Evolutionary conservation across 2,888 invertebrate genomes (phyloP).

Genomic region (Ommatoiulus sabulosus): DNA sequence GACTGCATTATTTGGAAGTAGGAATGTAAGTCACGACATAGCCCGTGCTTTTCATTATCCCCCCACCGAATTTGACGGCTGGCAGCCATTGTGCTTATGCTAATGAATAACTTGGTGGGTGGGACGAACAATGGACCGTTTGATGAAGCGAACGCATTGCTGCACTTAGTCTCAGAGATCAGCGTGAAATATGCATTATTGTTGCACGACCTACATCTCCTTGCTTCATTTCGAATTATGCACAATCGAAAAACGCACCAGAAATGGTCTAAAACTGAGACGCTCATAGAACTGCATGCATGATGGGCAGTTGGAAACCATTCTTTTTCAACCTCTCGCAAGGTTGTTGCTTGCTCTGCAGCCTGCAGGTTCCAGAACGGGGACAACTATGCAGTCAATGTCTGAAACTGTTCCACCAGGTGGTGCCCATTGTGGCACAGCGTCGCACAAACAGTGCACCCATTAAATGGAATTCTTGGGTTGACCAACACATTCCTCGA

Average conservation of each 20-base stretch:
- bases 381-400: no score
- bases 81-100: slow-evolving; percentile 43
- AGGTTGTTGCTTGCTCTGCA: no score
- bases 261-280: neutral
- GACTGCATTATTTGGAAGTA: slow-evolving; percentile 30
- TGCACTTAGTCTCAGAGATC: neutral
- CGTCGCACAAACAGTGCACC: neutral
- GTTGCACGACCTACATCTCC: slow-evolving; percentile 12
- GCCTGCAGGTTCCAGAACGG: no score
- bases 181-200: slow-evolving; percentile 37
- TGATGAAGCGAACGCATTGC: slow-evolving; percentile 43
- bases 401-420: neutral
- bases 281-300: no score
- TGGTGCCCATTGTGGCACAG: neutral
- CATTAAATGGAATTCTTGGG: neutral
- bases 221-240: neutral
- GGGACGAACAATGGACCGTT: slow-evolving; percentile 40
- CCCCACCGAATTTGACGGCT: slow-evolving; percentile 4
- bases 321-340: no score
- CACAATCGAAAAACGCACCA: neutral
- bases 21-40: slow-evolving; percentile 36
- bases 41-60: slow-evolving; percentile 12
- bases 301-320: no score
- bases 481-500: neutral
- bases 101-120: slow-evolving; percentile 40